A percentile compares a stretch with the other conserved stretches of the same genome.
These are phyloP conservation scores for Scaptomyza graminum DNA, from an alignment of 1,140 invertebrate species.

Conservation along the genomic window DNA sequence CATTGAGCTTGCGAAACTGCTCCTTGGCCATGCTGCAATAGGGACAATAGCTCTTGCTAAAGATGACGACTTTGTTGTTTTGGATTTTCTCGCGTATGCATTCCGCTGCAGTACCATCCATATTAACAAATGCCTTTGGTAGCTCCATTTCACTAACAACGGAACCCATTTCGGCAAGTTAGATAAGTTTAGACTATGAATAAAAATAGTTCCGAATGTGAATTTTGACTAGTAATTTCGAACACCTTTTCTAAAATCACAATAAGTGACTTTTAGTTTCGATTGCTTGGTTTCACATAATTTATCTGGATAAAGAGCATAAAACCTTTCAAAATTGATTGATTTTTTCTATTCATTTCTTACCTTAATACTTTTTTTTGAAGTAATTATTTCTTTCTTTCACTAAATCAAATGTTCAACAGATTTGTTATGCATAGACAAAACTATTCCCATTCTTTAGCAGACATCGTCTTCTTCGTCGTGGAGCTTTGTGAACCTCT, in stretches of 20 bases:
- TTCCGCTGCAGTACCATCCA: slow-evolving; percentile 57
- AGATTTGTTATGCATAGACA: background rate
- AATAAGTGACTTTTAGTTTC: background rate
- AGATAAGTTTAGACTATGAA: background rate
- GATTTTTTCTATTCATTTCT: too few species aligned
- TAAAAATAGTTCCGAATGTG: background rate
- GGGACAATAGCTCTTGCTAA: slow-evolving; percentile 95
- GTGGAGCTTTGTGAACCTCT: background rate
- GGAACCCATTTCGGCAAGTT: slow-evolving; percentile 56
- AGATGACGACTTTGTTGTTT: slow-evolving; percentile 92
- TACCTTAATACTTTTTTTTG: too few species aligned
- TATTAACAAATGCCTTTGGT: slow-evolving; percentile 44
- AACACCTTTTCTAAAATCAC: slow-evolving; percentile 1
- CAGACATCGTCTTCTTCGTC: background rate
- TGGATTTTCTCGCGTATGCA: slow-evolving; percentile 87
- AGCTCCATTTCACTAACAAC: slow-evolving; percentile 61
- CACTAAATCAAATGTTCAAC: background rate
- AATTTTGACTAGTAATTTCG: slow-evolving; percentile 39
- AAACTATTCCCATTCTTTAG: background rate
- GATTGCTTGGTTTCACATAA: slow-evolving; percentile 6
- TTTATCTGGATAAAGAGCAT: too few species aligned
- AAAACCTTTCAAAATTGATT: too few species aligned
- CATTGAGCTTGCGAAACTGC: slow-evolving; percentile 89
- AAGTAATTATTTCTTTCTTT: too few species aligned
- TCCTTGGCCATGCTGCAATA: slow-evolving; percentile 93